Evolutionary conservation across 2,113 vertebrate species (phyloP), one percentile per base, ranked within the genome.

Genomic region (Dryoscopus gambensis): DNA sequence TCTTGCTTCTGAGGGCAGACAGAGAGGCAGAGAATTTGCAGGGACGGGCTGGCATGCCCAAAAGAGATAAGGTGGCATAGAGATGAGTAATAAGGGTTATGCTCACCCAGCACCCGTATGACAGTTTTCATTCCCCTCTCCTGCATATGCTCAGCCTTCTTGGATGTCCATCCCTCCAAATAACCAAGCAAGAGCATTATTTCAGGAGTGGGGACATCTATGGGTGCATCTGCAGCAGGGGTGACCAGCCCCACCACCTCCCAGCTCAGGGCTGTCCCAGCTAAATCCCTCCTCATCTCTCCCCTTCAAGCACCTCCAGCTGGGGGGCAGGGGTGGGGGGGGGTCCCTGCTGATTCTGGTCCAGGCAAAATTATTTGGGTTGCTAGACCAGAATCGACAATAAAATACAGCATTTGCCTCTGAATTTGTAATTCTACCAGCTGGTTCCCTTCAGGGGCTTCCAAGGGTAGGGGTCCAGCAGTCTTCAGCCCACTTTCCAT

Each of bases 241-340:
- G 7, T 1, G 2, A 69, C 27, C 33, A 73, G 62, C 31, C 47
- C 42, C 30, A 37, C 37, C 1, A 0, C 8, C 4, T 5, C 25
- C 5, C 53, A 77, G 30, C 20, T 65, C 37, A 24, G 8, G 64
- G 62, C 57, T 11, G 1, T 23, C 63, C 68, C 81, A 65, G 40
- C 49, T 80, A 64, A 77, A 89, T 16, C n/a, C 24, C 20, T 81
- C 68, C 37, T 53, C 2, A 1, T 47, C 46, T 74, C 49, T 65
- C 25, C 21, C 50, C 25, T 33, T 79, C 6, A 4, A 49, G 53
- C 10, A 73, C 2, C 21, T 14, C 12, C 20, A 47, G 33, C 27
- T 8, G 1, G 10, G 20, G 28, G 21, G 4, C 37, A 68, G 18
- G 23, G 15, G 1, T 42, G 24, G 19, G 16, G 19, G 16, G 16